Evolutionary conservation across 2,113 vertebrate genomes (phyloP).

Genomic region (Zosterops lateralis): DNA sequence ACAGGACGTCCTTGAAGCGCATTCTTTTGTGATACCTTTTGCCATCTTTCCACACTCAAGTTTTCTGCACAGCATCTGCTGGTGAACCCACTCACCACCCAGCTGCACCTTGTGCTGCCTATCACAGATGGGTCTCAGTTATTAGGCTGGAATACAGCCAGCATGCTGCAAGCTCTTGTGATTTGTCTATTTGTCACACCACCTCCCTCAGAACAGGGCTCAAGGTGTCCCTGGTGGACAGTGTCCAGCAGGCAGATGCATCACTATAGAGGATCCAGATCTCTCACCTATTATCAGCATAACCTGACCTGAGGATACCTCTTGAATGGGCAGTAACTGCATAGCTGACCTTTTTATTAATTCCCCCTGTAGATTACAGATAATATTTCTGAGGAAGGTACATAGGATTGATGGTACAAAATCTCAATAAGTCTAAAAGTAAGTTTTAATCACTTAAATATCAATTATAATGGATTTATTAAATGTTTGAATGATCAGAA

Average conservation of each 20-base stretch:
- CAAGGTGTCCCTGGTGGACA: background rate
- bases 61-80: background rate
- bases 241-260: background rate
- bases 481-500: background rate
- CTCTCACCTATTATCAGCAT: background rate
- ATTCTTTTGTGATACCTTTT: background rate
- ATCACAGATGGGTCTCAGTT: background rate
- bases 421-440: background rate
- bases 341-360: background rate
- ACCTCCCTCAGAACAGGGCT: background rate
- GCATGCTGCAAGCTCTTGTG: background rate
- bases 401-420: background rate
- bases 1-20: background rate
- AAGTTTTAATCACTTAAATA: background rate
- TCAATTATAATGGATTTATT: background rate
- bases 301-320: background rate
- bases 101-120: background rate
- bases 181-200: background rate
- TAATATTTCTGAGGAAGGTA: background rate
- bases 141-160: background rate
- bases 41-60: background rate
- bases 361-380: background rate
- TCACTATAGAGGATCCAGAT: background rate
- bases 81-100: background rate
- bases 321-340: background rate